phyloP scores from a whole-genome alignment of 35 echinoderm and acorn worm species.

The Antedon bifida region DNA sequence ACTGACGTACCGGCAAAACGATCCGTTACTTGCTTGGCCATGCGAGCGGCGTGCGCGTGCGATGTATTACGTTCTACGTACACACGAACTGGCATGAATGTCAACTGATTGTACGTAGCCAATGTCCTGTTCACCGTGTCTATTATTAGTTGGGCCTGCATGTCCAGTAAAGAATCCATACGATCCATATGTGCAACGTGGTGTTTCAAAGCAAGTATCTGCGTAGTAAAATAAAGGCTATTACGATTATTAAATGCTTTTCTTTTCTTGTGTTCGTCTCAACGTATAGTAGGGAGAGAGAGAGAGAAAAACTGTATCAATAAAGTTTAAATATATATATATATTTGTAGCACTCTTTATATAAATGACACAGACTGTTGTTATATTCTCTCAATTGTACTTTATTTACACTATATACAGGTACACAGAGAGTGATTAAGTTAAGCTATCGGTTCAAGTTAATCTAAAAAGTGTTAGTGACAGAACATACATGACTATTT shows the following conservation, averaged over 20 bases:
- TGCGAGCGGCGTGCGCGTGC: conserved; percentile 2
- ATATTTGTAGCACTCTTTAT: no score
- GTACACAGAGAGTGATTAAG: no score
- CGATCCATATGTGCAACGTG: not conserved
- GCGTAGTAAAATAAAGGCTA: not conserved
- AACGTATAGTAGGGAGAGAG: not conserved
- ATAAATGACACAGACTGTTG: no score
- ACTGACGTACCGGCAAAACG: not conserved
- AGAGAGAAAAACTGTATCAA: no score
- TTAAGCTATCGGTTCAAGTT: no score
- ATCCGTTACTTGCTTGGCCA: not conserved
- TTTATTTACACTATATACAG: no score
- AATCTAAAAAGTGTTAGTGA: no score
- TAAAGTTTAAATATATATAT: no score
- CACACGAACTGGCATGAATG: not conserved
- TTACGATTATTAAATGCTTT: not conserved
- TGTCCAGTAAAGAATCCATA: not conserved
- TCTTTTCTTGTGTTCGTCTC: not conserved
- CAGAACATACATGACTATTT: no score
- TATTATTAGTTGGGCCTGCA: not conserved
- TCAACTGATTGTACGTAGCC: not conserved
- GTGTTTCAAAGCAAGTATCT: not conserved
- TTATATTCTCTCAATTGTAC: no score
- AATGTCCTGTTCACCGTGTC: not conserved
- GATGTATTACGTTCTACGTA: not conserved